phyloP scores from a whole-genome alignment of 2,888 invertebrate species.

The Ceriagrion tenellum region DNA sequence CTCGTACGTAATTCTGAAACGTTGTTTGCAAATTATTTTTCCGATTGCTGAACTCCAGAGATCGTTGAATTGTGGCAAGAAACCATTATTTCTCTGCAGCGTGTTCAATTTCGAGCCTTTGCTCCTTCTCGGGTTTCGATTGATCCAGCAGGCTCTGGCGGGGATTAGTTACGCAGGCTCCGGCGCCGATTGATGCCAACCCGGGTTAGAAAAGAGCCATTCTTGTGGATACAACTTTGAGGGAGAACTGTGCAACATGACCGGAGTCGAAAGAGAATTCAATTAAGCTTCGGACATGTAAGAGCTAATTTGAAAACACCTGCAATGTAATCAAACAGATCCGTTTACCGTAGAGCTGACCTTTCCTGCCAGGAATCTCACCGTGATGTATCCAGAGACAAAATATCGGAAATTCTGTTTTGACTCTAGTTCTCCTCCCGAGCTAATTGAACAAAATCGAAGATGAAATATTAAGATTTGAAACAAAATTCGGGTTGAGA shows the following conservation, averaged over 20 bases:
- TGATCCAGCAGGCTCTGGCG: not conserved
- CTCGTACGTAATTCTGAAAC: too few relatives aligned
- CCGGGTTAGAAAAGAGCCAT: not conserved
- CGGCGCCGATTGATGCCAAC: not conserved
- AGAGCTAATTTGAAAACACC: slow-evolving; percentile 26
- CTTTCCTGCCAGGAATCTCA: slow-evolving; percentile 45
- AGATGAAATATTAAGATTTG: not conserved
- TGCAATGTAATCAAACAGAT: slow-evolving; percentile 35
- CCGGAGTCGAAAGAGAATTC: not conserved
- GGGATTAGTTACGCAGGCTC: not conserved
- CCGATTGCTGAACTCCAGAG: too few relatives aligned
- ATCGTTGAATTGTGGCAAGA: not conserved
- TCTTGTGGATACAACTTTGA: not conserved
- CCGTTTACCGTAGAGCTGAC: slow-evolving; percentile 23
- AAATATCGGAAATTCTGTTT: slow-evolving; percentile 35
- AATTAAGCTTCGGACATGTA: not conserved
- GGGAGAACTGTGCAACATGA: not conserved
- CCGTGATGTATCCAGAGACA: not conserved
- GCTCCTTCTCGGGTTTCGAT: not conserved
- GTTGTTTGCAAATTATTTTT: too few relatives aligned
- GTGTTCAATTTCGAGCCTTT: not conserved
- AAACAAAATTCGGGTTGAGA: too few relatives aligned
- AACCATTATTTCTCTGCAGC: not conserved
- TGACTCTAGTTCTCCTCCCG: not conserved
- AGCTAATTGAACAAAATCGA: not conserved